phyloP scores from a whole-genome alignment of 2,888 invertebrate genomes.

The Opisthograptis luteolata region DNA sequence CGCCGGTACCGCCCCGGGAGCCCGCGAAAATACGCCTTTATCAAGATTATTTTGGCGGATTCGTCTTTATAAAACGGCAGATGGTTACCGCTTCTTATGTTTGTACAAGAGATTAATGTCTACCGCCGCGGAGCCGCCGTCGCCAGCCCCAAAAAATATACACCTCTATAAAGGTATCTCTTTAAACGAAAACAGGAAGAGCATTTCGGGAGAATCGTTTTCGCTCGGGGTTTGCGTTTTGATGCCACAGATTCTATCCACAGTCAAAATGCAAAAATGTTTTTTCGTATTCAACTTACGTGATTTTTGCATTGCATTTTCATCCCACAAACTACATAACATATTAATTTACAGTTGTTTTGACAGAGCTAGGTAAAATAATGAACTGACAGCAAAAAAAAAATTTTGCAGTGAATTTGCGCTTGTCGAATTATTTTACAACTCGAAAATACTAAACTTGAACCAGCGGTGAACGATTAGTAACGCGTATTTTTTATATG shows the following conservation, averaged over 20 bases:
- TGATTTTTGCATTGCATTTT: no score
- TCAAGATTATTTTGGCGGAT: slow-evolving; percentile 40
- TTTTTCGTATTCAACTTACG: no score
- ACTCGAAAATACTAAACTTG: no score
- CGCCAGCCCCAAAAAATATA: slow-evolving; percentile 9
- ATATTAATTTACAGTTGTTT: no score
- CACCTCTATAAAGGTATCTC: slow-evolving; percentile 1
- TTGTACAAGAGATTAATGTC: slow-evolving; percentile 69
- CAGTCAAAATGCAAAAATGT: no score
- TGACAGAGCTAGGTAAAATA: no score
- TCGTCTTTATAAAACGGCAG: slow-evolving; percentile 45
- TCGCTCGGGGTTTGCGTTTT: slow-evolving; percentile 1
- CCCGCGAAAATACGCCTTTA: slow-evolving; percentile 44
- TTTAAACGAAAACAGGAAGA: slow-evolving; percentile 24
- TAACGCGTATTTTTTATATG: no score
- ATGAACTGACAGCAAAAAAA: no score
- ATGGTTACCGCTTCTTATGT: slow-evolving; percentile 60
- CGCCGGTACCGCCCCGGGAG: slow-evolving; percentile 36
- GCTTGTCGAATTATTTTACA: no score
- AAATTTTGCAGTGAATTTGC: no score
- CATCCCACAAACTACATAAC: no score
- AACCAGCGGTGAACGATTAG: no score
- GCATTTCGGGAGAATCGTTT: slow-evolving; percentile 4
- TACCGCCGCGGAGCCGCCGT: slow-evolving; percentile 33
- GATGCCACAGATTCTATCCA: neutral